Percentiles rank a stretch among this genome's conserved stretches.
These are phyloP conservation scores for Sympetrum striolatum DNA, from an alignment of 2,888 invertebrate genomes.

Conservation along the genomic window DNA sequence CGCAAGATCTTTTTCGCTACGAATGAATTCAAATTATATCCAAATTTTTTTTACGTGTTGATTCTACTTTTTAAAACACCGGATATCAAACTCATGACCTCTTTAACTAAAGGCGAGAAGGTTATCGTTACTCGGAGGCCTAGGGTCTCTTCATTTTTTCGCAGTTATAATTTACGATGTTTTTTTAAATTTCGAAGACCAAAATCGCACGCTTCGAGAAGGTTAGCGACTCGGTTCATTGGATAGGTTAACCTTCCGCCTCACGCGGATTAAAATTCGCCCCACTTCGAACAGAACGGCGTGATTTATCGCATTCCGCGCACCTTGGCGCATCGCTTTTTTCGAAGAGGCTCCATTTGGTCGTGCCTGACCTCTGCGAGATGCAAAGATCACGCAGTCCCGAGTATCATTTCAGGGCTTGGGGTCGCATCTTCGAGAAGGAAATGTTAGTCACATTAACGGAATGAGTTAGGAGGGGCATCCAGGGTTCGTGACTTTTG, in stretches of 20 bases:
- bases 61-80: too few relatives aligned
- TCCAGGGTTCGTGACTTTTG: not conserved
- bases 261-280: not conserved
- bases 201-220: too few relatives aligned
- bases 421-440: not conserved
- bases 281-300: not conserved
- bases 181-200: too few relatives aligned
- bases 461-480: not conserved
- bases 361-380: not conserved
- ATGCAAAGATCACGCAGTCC: slow-evolving; percentile 12
- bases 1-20: too few relatives aligned
- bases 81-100: too few relatives aligned
- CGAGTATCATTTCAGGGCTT: slow-evolving; percentile 15
- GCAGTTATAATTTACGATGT: too few relatives aligned
- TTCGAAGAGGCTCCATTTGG: not conserved
- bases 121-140: too few relatives aligned
- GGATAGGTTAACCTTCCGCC: not conserved
- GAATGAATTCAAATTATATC: too few relatives aligned
- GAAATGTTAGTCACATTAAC: not conserved
- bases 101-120: too few relatives aligned
- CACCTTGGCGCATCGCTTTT: not conserved
- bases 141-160: too few relatives aligned
- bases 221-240: too few relatives aligned
- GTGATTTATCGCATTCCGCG: not conserved
- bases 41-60: too few relatives aligned